phyloP scores from a whole-genome alignment of 23 tunicate genomes.

The Trididemnum clinides region DNA sequence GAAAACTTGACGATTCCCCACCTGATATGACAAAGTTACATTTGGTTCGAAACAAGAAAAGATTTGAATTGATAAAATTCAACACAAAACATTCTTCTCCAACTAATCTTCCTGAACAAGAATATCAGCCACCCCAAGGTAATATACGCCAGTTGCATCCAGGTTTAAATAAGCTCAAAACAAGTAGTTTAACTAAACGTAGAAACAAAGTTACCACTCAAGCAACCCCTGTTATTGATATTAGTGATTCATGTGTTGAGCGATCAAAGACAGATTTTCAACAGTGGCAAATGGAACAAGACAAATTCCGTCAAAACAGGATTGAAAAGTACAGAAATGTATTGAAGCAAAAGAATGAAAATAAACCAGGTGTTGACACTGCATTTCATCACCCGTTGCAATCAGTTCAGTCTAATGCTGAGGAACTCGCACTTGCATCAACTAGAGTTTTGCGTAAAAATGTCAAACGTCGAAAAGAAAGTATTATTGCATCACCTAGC shows the following conservation, averaged over 20 bases:
- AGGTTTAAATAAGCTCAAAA: not conserved
- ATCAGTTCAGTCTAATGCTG: not conserved
- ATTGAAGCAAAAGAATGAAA: not conserved
- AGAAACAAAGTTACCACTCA: not conserved
- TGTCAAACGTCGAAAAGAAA: not conserved
- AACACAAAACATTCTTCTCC: constrained; percentile 2
- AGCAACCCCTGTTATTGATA: not conserved
- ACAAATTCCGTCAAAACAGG: constrained; percentile 34
- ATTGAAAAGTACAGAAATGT: no score
- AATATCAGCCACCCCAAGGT: not conserved
- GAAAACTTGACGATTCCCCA: constrained; percentile 4
- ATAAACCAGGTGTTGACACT: not conserved
- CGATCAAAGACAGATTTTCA: constrained; percentile 49
- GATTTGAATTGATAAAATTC: constrained; percentile 14
- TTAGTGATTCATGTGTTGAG: not conserved
- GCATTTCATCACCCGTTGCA: not conserved
- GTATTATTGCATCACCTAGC: not conserved
- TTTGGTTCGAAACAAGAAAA: constrained; percentile 17
- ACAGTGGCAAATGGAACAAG: constrained; percentile 78
- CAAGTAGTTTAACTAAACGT: not conserved
- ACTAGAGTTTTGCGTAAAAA: not conserved
- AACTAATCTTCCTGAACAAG: not conserved
- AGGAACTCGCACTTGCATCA: not conserved
- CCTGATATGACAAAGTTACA: constrained; percentile 38
- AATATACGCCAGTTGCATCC: not conserved